Percentiles rank a stretch among this genome's conserved stretches.
These are phyloP conservation scores for Hyperopisus bebe DNA, from an alignment of 2,113 vertebrate genomes.

Conservation along the genomic window DNA sequence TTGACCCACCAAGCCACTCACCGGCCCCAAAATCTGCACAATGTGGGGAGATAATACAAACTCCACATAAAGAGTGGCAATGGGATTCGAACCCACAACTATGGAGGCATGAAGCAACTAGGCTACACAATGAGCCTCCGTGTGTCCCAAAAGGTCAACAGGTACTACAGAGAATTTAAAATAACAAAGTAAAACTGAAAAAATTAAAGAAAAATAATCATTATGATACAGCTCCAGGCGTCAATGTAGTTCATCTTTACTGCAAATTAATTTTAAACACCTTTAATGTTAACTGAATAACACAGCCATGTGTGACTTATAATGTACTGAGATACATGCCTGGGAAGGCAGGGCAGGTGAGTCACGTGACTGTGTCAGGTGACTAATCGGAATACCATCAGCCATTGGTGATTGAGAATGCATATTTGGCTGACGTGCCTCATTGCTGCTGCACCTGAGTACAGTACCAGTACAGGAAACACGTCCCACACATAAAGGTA, in stretches of 20 bases:
- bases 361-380: background rate
- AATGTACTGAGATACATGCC: background rate
- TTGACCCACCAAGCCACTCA: background rate
- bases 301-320: background rate
- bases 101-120: background rate
- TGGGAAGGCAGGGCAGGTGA: background rate
- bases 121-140: background rate
- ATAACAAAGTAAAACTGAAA: background rate
- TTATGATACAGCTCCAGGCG: background rate
- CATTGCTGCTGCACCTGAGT: background rate
- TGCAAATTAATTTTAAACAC: background rate
- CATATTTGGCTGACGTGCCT: background rate
- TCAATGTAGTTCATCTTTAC: background rate
- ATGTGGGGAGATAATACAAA: background rate
- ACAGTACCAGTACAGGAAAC: background rate
- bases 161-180: background rate
- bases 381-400: background rate
- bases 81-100: background rate
- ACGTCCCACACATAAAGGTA: background rate
- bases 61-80: background rate
- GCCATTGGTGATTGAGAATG: background rate
- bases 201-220: background rate
- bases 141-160: background rate
- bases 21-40: background rate
- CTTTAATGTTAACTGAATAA: background rate